Conservation (phyloP, 2,113 vertebrate genomes). For the Hypocryptadius cinnamomeus region DNA sequence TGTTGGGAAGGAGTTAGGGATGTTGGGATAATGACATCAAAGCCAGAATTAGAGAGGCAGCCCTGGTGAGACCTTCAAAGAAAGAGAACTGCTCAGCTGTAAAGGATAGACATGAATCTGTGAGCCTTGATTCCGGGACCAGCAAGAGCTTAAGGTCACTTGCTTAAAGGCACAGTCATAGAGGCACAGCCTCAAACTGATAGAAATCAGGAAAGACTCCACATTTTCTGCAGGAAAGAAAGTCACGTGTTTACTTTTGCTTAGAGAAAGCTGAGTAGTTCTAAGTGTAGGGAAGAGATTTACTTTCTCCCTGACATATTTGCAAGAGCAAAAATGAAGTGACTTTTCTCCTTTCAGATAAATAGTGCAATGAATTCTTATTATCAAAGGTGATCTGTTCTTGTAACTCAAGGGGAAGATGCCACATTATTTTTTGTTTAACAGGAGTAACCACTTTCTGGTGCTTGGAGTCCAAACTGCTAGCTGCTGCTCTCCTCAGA, state of each 20-base stretch:
- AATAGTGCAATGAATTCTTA: not conserved
- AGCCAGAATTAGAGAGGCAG: not conserved
- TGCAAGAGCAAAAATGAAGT: not conserved
- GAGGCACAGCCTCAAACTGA: not conserved
- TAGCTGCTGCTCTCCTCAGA: not conserved
- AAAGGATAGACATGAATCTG: not conserved
- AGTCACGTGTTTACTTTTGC: fast-evolving
- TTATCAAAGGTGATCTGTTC: not conserved
- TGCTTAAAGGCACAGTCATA: not conserved
- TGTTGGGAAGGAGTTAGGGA: not conserved
- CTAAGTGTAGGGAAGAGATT: not conserved
- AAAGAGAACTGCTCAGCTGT: not conserved
- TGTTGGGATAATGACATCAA: not conserved
- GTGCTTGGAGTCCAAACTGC: not conserved
- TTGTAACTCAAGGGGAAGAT: not conserved
- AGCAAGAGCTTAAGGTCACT: not conserved
- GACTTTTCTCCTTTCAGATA: not conserved
- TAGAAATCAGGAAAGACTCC: not conserved
- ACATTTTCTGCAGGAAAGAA: not conserved
- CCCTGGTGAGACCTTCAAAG: not conserved
- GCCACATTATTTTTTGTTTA: not conserved
- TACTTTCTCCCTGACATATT: not conserved
- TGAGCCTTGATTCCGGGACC: not conserved
- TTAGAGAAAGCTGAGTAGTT: not conserved
- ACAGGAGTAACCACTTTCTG: not conserved